Base-by-base conservation (phyloP, 2,113 vertebrate species). In the Chionis minor region DNA sequence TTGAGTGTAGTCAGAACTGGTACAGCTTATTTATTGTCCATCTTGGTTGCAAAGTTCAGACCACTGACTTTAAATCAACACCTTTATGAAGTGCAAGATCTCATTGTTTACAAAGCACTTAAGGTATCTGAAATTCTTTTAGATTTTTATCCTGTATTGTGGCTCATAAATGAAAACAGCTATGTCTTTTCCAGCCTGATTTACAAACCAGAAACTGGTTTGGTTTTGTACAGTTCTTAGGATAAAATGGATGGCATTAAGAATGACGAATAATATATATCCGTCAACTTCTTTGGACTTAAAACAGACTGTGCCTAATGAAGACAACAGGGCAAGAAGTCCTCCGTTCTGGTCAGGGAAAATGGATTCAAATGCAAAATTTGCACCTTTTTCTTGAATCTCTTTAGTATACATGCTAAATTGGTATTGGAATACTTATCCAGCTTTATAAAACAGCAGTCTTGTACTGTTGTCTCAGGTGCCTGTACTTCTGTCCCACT, bases 401-500 rank as follows among this genome's bases (percentile, higher is more conserved):
- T 87, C 40, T 70, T 62, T 40, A 66, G 71, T 11, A 4, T 55
- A 52, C 0, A 2, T 84, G 75, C 56, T 66, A 45, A 84, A 52
- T 63, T 16, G 40, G 38, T 51, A 24, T 81, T 70, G 11, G n/a
- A 19, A 20, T 44, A 52, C 61, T 65, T 51, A 38, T 0, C 16
- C 24, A 84, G 45, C 75, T 75, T 71, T 79, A 35, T n/a, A 33
- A 91, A 52, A 16, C 24, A 69, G 63, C 52, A 51, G 0, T 40
- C 42, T 12, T 52, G 9, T 7, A 28, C 49, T 90, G 38, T 93
- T 94, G 95, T 51, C 58, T 69, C 66, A 98, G 98, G 98, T 27
- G 26, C 81, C 62, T 98, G 97, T 42, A 97, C 93, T 27, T 97
- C 96, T 0, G 45, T 93, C 30, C 98, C 98, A 10, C 84, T 98